Evolutionary conservation across 2,888 invertebrate species (phyloP), one percentile per base, ranked within the genome.

Genomic region (Pheosia tremula): DNA sequence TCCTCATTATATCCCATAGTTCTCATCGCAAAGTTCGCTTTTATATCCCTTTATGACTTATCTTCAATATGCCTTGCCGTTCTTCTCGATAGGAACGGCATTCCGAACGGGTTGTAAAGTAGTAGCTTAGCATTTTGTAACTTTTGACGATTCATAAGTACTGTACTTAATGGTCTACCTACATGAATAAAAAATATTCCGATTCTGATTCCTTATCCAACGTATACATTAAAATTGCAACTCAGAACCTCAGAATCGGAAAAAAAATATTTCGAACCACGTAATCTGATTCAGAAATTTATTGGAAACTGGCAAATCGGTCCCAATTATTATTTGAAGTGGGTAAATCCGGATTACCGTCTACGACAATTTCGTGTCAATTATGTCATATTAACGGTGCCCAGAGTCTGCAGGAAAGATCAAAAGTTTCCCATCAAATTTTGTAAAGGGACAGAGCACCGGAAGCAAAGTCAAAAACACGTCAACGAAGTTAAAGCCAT

Each of bases 261-360:
- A 7, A 41, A 56, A 60, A 66, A 62, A 65, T 59, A 63, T 66
- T 72, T 61, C 47, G 52, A 64, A 41, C 41, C 2, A 39, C 41
- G 39, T 56, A 41, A 56, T 63, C 52, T 24, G 59, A 63, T 56
- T n/a, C 59, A n/a, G 43, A 59, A 24, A 61, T 63, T 67, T 64
- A 67, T 56, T 61, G 62, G 56, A 57, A 66, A 62, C 54, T 59
- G 52, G 37, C 60, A 69, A 69, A 74, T 69, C 71, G 67, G 63
- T 66, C 68, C 61, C 68, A 74, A 72, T 71, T 67, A 71, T 57
- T 60, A 65, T 60, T 68, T 64, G 67, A 77, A 77, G 66, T 67
- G 62, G 69, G 70, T 78, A 61, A 71, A 66, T 68, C 63, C 60
- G 60, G 67, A 78, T 76, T 75, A 67, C 67, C 68, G 68, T 37